Conservation (phyloP, 2,888 invertebrate species). For the Mesorhabditis sp. region DNA sequence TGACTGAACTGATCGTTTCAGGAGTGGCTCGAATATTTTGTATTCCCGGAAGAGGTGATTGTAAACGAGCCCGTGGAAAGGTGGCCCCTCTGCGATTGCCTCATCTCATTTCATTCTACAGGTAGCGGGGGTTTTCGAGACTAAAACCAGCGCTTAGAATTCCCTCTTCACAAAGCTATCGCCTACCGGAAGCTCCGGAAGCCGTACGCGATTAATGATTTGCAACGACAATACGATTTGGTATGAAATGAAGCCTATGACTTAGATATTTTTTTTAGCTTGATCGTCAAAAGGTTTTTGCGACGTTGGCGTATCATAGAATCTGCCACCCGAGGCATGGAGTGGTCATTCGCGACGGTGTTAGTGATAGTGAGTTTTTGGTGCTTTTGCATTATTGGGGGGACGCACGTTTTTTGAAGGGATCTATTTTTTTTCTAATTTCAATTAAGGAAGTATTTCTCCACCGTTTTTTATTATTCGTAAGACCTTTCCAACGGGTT, state of each 20-base stretch:
- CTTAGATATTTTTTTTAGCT: slow-evolving; percentile 54
- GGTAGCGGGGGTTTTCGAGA: slow-evolving; percentile 59
- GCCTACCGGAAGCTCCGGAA: slow-evolving; percentile 86
- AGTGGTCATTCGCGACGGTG: slow-evolving; percentile 75
- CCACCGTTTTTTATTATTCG: no score
- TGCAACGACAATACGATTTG: slow-evolving; percentile 96
- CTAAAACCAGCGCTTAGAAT: not conserved
- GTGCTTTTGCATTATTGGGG: no score
- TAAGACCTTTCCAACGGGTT: no score
- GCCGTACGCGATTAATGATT: slow-evolving; percentile 95
- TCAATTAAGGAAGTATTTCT: no score
- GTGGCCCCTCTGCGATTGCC: slow-evolving; percentile 95
- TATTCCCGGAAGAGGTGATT: slow-evolving; percentile 93
- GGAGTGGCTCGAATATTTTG: slow-evolving; percentile 64
- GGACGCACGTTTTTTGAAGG: no score
- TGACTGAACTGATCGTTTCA: slow-evolving; percentile 17
- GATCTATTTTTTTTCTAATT: no score
- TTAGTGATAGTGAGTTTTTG: slow-evolving; percentile 14
- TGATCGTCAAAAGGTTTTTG: slow-evolving; percentile 80
- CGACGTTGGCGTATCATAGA: slow-evolving; percentile 85
- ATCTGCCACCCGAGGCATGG: slow-evolving; percentile 97
- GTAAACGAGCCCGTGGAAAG: slow-evolving; percentile 90
- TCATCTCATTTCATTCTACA: slow-evolving; percentile 71
- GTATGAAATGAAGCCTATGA: slow-evolving; percentile 62
- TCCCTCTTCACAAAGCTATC: slow-evolving; percentile 69